Evolutionary conservation across 1,140 invertebrate species (phyloP), one percentile per base, ranked within the genome.

Genomic region (Zaprionus capensis): DNA sequence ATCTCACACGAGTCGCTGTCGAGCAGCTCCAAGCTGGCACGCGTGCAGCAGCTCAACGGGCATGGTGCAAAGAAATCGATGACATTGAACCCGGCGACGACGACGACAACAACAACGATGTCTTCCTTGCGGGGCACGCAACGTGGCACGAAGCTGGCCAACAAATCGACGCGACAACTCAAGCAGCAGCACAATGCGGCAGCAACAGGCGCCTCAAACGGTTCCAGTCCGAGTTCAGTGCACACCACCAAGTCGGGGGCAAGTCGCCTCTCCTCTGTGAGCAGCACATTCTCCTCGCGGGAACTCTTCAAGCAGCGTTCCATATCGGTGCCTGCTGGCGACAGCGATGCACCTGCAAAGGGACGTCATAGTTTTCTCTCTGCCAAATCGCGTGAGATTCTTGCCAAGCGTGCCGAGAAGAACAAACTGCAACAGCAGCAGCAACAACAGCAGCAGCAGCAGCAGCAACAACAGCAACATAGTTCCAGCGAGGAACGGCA

Each of bases 1-100:
- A 85, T 92, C 76, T 92, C 92, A 58, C 86, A 92, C 41, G 92
- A 93, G 72, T 92, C 92, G 28, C 78, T 93, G 31, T 72, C 85
- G 28, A 71, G 81, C 69, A 81, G 57, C 68, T 69, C 76, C 1
- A 88, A 88, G 24, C 53, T 88, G 69, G 81, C 84, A 15, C 68
- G 76, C 4, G 73, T 90, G 17, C 85, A 88, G 71, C 82, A 86
- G 67, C 71, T 91, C 6, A 90, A 90, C 28, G 80, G 78, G 2
- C 83, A 82, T 66, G 24, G 17, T 1, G 17, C 17, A n/a, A 67
- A 58, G 55, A 28, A 55, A 41, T 9, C 41, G n/a, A 6, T 17
- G 41, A 1, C 38, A 15, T 24, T 51, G 24, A 70, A 17, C 46
- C 11, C 66, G 36, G 38, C 74, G 26, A 41, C 49, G 26, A 41